Percentiles rank a stretch among this genome's conserved stretches.
These are phyloP conservation scores for Perodicticus potto DNA, from an alignment of 2,797 vertebrate species.

Conservation along the genomic window DNA sequence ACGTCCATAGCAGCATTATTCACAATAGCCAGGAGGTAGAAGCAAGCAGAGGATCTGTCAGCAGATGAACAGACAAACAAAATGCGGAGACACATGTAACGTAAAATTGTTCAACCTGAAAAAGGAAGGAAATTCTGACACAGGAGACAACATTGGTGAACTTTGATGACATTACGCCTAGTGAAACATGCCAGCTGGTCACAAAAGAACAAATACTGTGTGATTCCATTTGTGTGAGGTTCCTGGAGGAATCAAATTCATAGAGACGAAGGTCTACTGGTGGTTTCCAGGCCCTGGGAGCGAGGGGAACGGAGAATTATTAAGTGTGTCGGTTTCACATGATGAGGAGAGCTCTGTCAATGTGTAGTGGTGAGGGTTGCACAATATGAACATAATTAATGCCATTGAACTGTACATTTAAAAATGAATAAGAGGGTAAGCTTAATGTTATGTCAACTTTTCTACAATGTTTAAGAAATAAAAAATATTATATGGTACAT, in stretches of 20 bases:
- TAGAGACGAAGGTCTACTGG: background rate
- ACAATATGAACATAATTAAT: background rate
- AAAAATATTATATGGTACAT: background rate
- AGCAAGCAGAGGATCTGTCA: background rate
- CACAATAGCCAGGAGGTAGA: background rate
- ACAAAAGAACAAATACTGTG: constrained; percentile 13
- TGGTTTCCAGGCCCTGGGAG: background rate
- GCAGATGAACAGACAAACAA: background rate
- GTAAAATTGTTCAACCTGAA: background rate
- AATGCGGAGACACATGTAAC: background rate
- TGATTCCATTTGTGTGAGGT: background rate
- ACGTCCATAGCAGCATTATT: background rate
- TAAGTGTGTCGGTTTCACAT: background rate
- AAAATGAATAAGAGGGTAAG: background rate
- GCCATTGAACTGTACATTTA: background rate
- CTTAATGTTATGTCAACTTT: background rate
- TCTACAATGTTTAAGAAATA: background rate
- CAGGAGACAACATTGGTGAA: background rate
- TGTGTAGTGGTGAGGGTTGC: background rate
- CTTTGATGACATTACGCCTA: constrained; percentile 1
- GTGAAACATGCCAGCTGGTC: constrained; percentile 23
- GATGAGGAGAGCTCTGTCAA: background rate
- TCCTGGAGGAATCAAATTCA: constrained; percentile 6
- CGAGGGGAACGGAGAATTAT: background rate
- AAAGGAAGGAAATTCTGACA: constrained; percentile 20